phyloP scores from a whole-genome alignment of 2,888 invertebrate species.

The Anorthoa munda region DNA sequence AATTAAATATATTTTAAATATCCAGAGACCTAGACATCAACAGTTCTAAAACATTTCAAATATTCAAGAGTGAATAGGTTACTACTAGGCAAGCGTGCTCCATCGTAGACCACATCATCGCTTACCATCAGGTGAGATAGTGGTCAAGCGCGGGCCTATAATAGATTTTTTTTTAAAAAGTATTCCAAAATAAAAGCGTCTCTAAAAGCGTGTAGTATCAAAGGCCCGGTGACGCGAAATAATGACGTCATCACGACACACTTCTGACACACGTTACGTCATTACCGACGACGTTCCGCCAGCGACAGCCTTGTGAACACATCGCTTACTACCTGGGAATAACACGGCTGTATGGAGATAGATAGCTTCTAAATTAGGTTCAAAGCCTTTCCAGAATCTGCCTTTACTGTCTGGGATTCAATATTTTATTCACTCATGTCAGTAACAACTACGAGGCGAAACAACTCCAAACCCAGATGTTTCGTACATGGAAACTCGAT shows the following conservation, averaged over 20 bases:
- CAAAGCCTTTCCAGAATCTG: too few relatives aligned
- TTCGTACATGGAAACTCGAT: constrained; percentile 23
- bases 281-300: background rate
- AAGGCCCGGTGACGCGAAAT: background rate
- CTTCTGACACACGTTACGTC: constrained; percentile 6
- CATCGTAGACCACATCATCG: too few relatives aligned
- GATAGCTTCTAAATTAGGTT: too few relatives aligned
- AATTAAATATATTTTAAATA: too few relatives aligned
- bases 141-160: too few relatives aligned
- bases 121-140: too few relatives aligned
- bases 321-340: background rate
- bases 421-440: background rate
- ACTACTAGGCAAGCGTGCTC: too few relatives aligned
- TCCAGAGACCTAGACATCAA: background rate
- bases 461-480: constrained; percentile 11
- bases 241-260: constrained; percentile 30
- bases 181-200: background rate
- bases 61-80: too few relatives aligned
- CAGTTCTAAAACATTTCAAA: background rate
- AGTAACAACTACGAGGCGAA: background rate
- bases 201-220: background rate
- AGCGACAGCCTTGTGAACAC: background rate
- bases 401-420: background rate
- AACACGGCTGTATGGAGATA: background rate
- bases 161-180: too few relatives aligned